phyloP scores from a whole-genome alignment of 2,797 vertebrate genomes.

The Mus minutoides region DNA sequence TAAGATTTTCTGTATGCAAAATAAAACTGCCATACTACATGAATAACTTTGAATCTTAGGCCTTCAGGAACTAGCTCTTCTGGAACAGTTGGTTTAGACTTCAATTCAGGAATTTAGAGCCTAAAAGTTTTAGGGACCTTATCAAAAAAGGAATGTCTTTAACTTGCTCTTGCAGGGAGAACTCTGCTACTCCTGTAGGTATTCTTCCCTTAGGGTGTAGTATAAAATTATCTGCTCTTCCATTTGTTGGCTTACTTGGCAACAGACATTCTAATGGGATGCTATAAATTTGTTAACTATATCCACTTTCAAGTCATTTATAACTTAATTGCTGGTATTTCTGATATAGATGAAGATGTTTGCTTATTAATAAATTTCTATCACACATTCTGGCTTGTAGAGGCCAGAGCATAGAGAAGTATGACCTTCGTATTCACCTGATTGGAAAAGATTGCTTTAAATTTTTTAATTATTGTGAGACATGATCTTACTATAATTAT shows the following conservation, averaged over 20 bases:
- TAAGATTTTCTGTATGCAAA: neutral
- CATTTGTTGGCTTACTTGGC: constrained; percentile 4
- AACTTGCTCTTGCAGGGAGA: constrained; percentile 14
- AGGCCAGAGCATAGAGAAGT: constrained; percentile 34
- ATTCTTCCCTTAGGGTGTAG: neutral
- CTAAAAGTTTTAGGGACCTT: neutral
- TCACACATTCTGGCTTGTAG: constrained; percentile 63
- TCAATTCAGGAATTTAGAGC: neutral
- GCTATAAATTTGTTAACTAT: constrained; percentile 48
- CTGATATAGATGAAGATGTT: constrained; percentile 65
- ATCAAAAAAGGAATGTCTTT: neutral
- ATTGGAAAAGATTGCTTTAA: neutral
- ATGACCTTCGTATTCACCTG: neutral
- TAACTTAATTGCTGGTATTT: constrained; percentile 58
- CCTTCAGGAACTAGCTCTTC: neutral
- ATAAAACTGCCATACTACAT: neutral
- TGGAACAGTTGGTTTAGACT: neutral
- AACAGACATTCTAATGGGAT: constrained; percentile 49
- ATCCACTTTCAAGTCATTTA: constrained; percentile 62
- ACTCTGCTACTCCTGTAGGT: neutral
- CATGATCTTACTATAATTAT: neutral
- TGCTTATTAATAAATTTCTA: constrained; percentile 77
- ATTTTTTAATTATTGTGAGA: neutral
- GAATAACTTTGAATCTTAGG: neutral
- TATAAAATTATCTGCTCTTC: constrained; percentile 15